Evolutionary conservation across 2,797 vertebrate species (phyloP).

Genomic region (Sebastes kiyomatsui): DNA sequence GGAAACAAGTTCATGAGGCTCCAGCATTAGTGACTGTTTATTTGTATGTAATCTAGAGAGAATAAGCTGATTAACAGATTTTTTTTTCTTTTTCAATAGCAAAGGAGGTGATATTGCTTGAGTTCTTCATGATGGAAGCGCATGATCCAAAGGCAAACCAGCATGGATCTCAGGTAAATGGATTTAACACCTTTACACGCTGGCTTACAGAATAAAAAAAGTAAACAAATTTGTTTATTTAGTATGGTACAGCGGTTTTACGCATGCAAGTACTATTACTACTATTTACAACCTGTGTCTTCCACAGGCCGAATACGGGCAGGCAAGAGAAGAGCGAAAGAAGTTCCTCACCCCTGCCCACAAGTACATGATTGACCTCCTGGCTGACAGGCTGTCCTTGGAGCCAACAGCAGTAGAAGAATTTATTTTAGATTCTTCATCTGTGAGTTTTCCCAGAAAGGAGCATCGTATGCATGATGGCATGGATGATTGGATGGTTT

Average conservation of each 20-base stretch:
- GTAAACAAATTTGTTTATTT: background rate
- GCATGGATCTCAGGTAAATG: constrained; percentile 26
- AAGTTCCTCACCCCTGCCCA: constrained; percentile 76
- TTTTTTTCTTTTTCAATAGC: background rate
- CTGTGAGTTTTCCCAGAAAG: constrained; percentile 76
- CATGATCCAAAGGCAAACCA: background rate
- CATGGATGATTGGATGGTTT: background rate
- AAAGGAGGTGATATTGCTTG: background rate
- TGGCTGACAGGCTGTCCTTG: constrained; percentile 75
- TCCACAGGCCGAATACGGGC: constrained; percentile 78
- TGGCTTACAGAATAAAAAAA: background rate
- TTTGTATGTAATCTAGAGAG: background rate
- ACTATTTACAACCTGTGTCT: constrained; percentile 7
- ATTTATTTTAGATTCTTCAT: constrained; percentile 83
- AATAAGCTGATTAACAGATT: background rate
- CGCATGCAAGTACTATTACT: background rate
- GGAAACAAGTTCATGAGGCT: background rate
- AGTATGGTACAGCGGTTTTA: background rate
- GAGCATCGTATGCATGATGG: background rate
- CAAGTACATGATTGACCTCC: constrained; percentile 85
- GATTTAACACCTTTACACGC: background rate
- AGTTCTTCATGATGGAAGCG: constrained; percentile 31
- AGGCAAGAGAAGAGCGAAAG: constrained; percentile 79
- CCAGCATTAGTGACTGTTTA: background rate
- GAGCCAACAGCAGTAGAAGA: constrained; percentile 78